Base-by-base conservation (phyloP, 2,113 vertebrate species). In the Heloderma charlesbogerti region DNA sequence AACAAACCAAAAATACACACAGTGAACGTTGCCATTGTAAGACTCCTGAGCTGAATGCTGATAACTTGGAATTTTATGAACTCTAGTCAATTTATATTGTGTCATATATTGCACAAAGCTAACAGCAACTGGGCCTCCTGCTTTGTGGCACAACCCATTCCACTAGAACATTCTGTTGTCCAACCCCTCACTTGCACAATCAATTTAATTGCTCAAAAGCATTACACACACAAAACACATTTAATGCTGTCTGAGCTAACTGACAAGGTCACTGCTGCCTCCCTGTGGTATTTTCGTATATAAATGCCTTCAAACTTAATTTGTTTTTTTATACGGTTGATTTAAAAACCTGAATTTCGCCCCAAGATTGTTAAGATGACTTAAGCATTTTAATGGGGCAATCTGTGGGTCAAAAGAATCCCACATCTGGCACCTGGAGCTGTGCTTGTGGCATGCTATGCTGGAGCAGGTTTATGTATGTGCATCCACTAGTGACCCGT, bases 251-350 rank as follows among this genome's bases (percentile, higher is more conserved):
- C 80, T 34, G 71, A 92, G 88, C 51, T 92, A 92, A 91, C 90
- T 93, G 86, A 71, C 82, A 95, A 81, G 93, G 93, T 60, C 91
- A 88, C 54, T 95, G 95, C 96, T 96, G 96, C 96, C 96, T 94
- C 96, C 96, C 90, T 94, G 96, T 97, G 96, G 96, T 95, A 74
- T 43, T 57, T n/a, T n/a, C 75, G 31, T 83, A 72, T 66, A 40
- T 27, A 69, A 89, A 84, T 82, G 34, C 31, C 67, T 25, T 40
- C 29, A 12, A 48, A 40, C 31, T 79, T 6, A 78, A 22, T 29
- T 5, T 10, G 37, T 5, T 22, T n/a, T 72, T 72, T 48, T 80
- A 54, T 34, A 2, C 79, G n/a, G 18, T 7, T 34, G 48, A 34
- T 37, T 40, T 69, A 27, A 69, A 74, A 18, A 51, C 22, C 60